Percentiles rank a stretch among this genome's conserved stretches.
These are phyloP conservation scores for Macrosiphum euphorbiae DNA, from an alignment of 2,888 invertebrate genomes.

Conservation along the genomic window DNA sequence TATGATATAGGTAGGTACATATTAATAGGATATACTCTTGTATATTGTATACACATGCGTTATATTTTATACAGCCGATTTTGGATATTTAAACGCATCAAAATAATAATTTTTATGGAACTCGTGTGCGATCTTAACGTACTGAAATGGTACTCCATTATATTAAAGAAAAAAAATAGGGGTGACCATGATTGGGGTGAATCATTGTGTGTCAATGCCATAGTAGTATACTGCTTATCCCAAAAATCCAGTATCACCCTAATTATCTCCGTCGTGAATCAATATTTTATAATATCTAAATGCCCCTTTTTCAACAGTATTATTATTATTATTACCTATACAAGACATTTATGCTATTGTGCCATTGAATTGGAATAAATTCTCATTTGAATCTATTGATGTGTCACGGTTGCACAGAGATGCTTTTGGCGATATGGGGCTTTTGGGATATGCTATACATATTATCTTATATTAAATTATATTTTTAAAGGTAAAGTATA, in stretches of 20 bases:
- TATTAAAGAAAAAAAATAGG: neutral
- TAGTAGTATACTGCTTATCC: neutral
- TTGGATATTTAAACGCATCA: neutral
- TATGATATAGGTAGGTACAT: neutral
- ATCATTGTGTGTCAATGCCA: neutral
- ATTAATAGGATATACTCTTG: neutral
- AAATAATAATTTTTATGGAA: neutral
- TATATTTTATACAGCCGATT: too few species aligned
- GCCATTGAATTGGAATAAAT: neutral
- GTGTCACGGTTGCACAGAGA: neutral
- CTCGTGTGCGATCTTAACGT: neutral
- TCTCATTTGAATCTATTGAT: neutral
- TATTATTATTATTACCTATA: neutral
- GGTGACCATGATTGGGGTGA: neutral
- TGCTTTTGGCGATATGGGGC: neutral
- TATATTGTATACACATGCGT: neutral
- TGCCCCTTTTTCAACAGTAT: neutral
- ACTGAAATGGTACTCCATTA: neutral
- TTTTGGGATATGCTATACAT: neutral
- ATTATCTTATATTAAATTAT: neutral
- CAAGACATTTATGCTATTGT: neutral
- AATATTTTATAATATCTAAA: neutral
- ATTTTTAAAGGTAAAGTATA: neutral
- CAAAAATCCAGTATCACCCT: neutral
- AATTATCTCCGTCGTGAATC: neutral